Base-by-base conservation (phyloP, 2,888 invertebrate species). In the Lacanobia oleracea region DNA sequence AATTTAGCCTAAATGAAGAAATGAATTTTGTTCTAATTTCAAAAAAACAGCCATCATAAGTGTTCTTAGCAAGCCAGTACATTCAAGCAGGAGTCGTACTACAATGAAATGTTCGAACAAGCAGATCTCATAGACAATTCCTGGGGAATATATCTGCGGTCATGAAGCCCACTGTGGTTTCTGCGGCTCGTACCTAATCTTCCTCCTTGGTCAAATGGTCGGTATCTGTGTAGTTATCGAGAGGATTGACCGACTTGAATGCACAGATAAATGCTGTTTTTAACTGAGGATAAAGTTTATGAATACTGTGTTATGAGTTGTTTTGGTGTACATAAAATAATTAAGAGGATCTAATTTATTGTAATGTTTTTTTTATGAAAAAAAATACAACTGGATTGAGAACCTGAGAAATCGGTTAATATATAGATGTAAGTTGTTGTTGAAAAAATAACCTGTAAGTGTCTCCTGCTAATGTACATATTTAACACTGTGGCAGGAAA, bases 111-210 rank as follows among this genome's bases (percentile, higher is more conserved):
- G 21, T 8, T n/a, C 40, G 40, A 27, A 74, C 27, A 21, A 50
- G 40, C 21, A 27, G 18, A 61, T 18, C 27, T 45, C 21, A 27
- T 40, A 40, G 14, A 21, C 21, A 48, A 56, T 48, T 45, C 27
- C 21, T 62, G 40, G 18, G 27, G 27, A 65, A 48, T 50, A 21
- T 21, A 50, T 65, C 40, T 56, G 48, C 21, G 76, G 27, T 65
- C 21, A 18, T 14, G 48, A 40, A 48, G 54, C 21, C 66, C 27
- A 18, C 2, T 75, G 40, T 66, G 66, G 76, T 56, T 76, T 53
- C 64, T 65, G 67, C 9, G 72, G 37, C 8, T n/a, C 21, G 37
- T 40, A 75, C 12, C 37, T 76, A 40, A 71, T 51, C 54, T 66
- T 33, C 67, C 6, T 48, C 14, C 40, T 45, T 61, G 43, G 12